Evolutionary conservation across 2,797 vertebrate species (phyloP).

Genomic region (Apogon talboti): DNA sequence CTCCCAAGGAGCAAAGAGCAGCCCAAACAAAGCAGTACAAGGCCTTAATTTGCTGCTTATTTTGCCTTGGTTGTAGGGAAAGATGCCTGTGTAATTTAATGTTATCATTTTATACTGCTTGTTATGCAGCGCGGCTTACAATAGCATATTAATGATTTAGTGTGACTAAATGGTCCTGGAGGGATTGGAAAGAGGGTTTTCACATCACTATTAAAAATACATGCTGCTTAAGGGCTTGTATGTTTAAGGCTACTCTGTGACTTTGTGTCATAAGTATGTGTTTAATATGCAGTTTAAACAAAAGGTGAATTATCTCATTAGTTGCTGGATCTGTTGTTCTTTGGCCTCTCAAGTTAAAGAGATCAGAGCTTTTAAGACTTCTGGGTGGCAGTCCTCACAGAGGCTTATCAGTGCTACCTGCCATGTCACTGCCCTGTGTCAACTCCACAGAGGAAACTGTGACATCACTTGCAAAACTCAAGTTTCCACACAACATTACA

Average conservation of each 20-base stretch:
- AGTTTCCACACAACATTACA: constrained; percentile 27
- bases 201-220: constrained; percentile 60
- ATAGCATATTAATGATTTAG: constrained; percentile 67
- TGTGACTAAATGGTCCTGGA: constrained; percentile 48
- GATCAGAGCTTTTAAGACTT: constrained; percentile 55
- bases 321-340: constrained; percentile 52
- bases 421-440: constrained; percentile 39
- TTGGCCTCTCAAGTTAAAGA: constrained; percentile 54
- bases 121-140: constrained; percentile 42
- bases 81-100: constrained; percentile 30
- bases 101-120: constrained; percentile 28
- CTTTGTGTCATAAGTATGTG: constrained; percentile 35
- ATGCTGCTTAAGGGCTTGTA: constrained; percentile 46
- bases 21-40: constrained; percentile 34
- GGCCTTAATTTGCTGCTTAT: constrained; percentile 17
- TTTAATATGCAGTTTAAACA: constrained; percentile 47
- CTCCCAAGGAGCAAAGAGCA: constrained; percentile 60
- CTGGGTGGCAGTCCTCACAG: constrained; percentile 33
- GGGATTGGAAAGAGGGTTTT: constrained; percentile 29
- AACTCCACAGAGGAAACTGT: constrained; percentile 30
- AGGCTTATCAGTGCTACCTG: constrained; percentile 50
- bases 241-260: constrained; percentile 28
- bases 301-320: constrained; percentile 61
- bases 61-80: constrained; percentile 21
- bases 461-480: not conserved